Evolutionary conservation across 2,797 vertebrate species (phyloP).

Genomic region (Hydrocynus forskahlii): DNA sequence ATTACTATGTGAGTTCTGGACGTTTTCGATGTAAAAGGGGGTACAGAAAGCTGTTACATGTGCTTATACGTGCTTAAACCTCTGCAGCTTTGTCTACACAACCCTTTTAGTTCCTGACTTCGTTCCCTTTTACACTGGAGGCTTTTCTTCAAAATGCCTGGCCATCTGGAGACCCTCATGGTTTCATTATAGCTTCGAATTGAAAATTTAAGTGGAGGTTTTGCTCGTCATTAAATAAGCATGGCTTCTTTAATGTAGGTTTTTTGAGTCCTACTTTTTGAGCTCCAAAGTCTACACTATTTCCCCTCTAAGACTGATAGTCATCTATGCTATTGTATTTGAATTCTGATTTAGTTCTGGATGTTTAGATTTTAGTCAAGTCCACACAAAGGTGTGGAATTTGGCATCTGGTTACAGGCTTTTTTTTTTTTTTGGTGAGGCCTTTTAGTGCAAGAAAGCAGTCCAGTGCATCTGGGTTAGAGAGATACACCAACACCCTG

Average conservation of each 20-base stretch:
- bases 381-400: background rate
- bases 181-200: no score
- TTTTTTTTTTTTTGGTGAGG: background rate
- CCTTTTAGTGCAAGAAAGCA: background rate
- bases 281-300: background rate
- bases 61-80: background rate
- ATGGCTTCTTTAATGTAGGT: no score
- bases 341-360: background rate
- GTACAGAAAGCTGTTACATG: background rate
- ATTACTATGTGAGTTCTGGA: background rate
- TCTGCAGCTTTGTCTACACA: slow-evolving; percentile 32
- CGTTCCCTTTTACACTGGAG: background rate
- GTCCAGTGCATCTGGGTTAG: background rate
- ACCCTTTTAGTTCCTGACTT: background rate
- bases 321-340: background rate
- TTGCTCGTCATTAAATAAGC: background rate
- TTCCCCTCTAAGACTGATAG: background rate
- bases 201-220: background rate
- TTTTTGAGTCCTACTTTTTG: background rate
- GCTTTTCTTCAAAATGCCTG: background rate
- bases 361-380: background rate
- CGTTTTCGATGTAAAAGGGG: background rate
- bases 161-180: no score
- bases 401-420: background rate
- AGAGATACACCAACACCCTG: background rate